Conservation (phyloP, 1,140 invertebrate species). For the Drosophila trapezifrons region DNA sequence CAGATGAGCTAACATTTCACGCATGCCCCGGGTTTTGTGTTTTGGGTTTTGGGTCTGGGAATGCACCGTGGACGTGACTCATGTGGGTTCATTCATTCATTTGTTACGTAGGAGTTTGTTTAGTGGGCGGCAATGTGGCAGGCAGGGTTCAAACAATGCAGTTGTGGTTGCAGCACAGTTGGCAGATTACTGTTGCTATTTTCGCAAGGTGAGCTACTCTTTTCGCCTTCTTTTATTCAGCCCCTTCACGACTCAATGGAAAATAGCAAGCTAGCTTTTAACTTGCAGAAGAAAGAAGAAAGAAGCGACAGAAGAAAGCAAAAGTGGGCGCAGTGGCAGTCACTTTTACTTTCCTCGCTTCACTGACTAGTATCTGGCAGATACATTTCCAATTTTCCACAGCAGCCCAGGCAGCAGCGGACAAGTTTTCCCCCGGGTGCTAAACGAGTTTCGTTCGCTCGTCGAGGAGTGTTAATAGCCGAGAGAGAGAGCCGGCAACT, state of each 20-base stretch:
- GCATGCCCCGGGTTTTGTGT: constrained; percentile 26
- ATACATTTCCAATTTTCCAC: constrained; percentile 74
- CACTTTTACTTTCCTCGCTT: constrained; percentile 74
- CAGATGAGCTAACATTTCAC: constrained; percentile 75
- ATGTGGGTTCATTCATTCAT: constrained; percentile 66
- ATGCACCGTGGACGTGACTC: constrained; percentile 61
- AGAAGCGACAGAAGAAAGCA: constrained; percentile 64
- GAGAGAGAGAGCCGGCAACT: constrained; percentile 29
- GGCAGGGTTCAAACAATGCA: constrained; percentile 30
- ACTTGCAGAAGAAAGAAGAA: constrained; percentile 21
- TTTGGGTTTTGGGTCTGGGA: constrained; percentile 21
- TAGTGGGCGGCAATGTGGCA: neutral
- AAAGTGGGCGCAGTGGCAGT: constrained; percentile 56
- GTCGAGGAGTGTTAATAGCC: constrained; percentile 23
- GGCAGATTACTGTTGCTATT: constrained; percentile 16
- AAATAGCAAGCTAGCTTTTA: neutral
- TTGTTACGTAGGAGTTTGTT: constrained; percentile 32
- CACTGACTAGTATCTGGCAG: constrained; percentile 44
- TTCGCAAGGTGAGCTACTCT: constrained; percentile 44
- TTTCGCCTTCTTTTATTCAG: neutral
- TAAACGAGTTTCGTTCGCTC: constrained; percentile 33
- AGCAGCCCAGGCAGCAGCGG: constrained; percentile 21
- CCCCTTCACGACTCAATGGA: constrained; percentile 38
- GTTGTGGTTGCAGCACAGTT: constrained; percentile 32
- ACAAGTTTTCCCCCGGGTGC: constrained; percentile 62